Evolutionary conservation across 2,888 invertebrate genomes (phyloP).

Genomic region (Oxytorus armatus): DNA sequence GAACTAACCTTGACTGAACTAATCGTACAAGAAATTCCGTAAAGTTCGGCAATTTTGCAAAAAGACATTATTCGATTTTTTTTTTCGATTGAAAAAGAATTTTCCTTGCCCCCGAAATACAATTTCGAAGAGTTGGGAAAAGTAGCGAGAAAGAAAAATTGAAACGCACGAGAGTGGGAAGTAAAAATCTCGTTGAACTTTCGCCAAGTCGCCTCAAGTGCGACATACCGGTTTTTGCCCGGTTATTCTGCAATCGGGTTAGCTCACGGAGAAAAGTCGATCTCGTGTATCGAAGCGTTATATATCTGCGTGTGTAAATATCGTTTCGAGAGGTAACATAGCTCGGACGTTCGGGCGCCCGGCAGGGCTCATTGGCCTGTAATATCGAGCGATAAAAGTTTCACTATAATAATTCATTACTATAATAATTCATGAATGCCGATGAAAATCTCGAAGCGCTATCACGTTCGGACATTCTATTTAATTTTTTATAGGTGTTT

Average conservation of each 20-base stretch:
- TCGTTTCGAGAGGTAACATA: conserved; percentile 21
- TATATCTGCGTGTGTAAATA: background rate
- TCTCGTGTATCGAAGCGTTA: conserved; percentile 20
- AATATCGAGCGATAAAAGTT: conserved; percentile 26
- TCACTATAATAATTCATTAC: conserved; percentile 15
- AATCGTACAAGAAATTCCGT: no score
- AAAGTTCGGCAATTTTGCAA: no score
- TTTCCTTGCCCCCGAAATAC: background rate
- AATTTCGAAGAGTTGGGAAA: background rate
- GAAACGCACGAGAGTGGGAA: conserved; percentile 5
- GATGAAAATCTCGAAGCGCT: conserved; percentile 25
- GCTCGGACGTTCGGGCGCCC: conserved; percentile 22
- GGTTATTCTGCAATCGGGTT: conserved; percentile 62
- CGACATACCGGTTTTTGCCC: conserved; percentile 69
- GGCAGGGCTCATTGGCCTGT: conserved; percentile 36
- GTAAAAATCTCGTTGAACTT: conserved; percentile 69
- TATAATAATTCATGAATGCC: conserved; percentile 22
- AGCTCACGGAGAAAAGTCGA: conserved; percentile 54
- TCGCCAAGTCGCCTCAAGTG: conserved; percentile 69
- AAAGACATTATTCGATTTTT: no score
- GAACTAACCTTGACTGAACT: no score
- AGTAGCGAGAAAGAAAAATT: background rate
- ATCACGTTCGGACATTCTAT: background rate
- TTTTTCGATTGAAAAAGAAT: no score
- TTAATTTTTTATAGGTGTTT: background rate